Percentiles rank a stretch among this genome's conserved stretches.
Conservation (phyloP, 2,888 invertebrate genomes). For the Athalia circularis region DNA sequence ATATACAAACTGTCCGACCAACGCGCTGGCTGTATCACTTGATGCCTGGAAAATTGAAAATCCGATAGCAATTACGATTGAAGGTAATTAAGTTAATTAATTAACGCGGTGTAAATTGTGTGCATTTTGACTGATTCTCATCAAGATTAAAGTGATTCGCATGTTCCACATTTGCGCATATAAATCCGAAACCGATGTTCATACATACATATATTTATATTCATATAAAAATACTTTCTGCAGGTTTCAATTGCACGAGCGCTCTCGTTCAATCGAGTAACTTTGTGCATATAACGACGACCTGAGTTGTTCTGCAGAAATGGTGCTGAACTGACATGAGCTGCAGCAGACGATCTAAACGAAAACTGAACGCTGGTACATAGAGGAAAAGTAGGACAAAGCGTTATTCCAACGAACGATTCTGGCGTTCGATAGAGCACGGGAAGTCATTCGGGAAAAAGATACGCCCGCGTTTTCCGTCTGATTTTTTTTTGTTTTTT, state of each 20-base stretch:
- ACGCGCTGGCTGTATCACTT: constrained; percentile 18
- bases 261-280: background rate
- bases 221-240: no score
- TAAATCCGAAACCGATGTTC: no score
- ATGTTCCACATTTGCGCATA: no score
- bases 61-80: background rate
- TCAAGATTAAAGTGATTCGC: no score
- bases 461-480: constrained; percentile 31
- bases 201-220: no score
- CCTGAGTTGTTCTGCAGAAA: background rate
- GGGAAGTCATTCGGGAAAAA: constrained; percentile 35
- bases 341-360: constrained; percentile 19
- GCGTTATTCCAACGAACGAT: constrained; percentile 44
- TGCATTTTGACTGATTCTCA: no score
- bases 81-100: no score
- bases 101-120: no score
- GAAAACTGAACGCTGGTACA: constrained; percentile 32
- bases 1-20: constrained; percentile 34
- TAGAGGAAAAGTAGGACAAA: constrained; percentile 36
- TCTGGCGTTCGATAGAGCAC: constrained; percentile 21
- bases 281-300: constrained; percentile 11
- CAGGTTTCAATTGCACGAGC: background rate
- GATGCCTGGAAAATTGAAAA: constrained; percentile 1
- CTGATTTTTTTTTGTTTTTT: background rate
- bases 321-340: constrained; percentile 9